These are phyloP conservation scores for Hipparchia semele DNA, from an alignment of 2,888 invertebrate genomes.

Conservation along the genomic window DNA sequence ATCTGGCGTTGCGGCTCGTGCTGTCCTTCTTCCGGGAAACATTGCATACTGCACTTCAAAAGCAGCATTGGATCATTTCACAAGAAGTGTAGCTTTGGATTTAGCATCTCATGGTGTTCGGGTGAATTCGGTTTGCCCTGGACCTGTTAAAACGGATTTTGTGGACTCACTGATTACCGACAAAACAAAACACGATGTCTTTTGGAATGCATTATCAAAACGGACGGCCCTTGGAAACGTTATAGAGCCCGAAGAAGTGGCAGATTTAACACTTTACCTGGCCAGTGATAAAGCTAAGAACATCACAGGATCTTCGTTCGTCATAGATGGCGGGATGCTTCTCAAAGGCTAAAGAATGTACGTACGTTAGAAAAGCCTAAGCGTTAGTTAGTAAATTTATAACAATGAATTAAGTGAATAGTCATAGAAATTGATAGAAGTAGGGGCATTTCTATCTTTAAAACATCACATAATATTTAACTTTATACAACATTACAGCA, in stretches of 20 bases:
- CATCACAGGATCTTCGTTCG: slow-evolving; percentile 47
- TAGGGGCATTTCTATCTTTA: no score
- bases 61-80: slow-evolving; percentile 86
- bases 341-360: slow-evolving; percentile 19
- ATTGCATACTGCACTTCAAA: slow-evolving; percentile 41
- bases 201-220: slow-evolving; percentile 17
- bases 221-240: slow-evolving; percentile 37
- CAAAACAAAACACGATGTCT: not conserved
- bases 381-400: not conserved
- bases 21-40: slow-evolving; percentile 14
- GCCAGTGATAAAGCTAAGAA: slow-evolving; percentile 44
- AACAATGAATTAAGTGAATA: not conserved
- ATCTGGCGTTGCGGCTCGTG: slow-evolving; percentile 41
- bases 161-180: slow-evolving; percentile 20
- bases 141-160: slow-evolving; percentile 40
- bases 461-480: no score
- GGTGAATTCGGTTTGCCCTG: slow-evolving; percentile 86
- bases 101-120: slow-evolving; percentile 82
- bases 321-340: slow-evolving; percentile 33
- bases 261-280: slow-evolving; percentile 47
- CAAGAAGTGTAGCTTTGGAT: slow-evolving; percentile 86
- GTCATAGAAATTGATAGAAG: no score
- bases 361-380: not conserved
- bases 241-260: slow-evolving; percentile 47
- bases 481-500: no score